phyloP scores from a whole-genome alignment of 1,140 invertebrate species.

The Cataglyphis hispanica region DNA sequence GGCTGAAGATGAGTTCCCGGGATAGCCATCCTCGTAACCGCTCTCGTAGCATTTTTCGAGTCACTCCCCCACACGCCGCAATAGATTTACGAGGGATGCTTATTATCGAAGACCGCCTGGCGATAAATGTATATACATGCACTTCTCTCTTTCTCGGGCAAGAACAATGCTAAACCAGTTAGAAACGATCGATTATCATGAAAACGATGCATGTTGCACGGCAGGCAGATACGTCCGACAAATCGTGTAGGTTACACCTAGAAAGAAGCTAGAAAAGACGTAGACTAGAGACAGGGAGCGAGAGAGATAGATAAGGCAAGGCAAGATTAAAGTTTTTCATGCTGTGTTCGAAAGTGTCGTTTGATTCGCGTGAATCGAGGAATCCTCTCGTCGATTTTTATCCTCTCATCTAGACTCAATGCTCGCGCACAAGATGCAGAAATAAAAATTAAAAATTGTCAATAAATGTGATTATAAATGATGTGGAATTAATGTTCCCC shows the following conservation, averaged over 20 bases:
- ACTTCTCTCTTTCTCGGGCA: constrained; percentile 35
- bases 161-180: constrained; percentile 35
- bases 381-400: constrained; percentile 27
- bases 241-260: constrained; percentile 75
- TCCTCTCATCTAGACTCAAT: not conserved
- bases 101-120: constrained; percentile 17
- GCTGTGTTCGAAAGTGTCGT: constrained; percentile 65
- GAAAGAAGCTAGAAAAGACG: constrained; percentile 70
- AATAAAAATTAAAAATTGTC: constrained; percentile 18
- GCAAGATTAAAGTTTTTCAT: constrained; percentile 66
- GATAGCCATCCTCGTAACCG: not conserved
- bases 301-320: constrained; percentile 63
- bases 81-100: constrained; percentile 31
- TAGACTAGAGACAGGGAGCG: constrained; percentile 51
- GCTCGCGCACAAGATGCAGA: not conserved
- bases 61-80: not conserved
- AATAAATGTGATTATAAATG: not conserved
- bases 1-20: not conserved
- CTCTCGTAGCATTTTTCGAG: not conserved
- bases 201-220: constrained; percentile 70
- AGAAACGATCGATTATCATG: constrained; percentile 37
- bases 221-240: constrained; percentile 74
- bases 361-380: not conserved
- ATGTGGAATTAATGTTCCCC: not conserved
- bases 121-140: constrained; percentile 64